These are phyloP conservation scores for Phortica magna DNA, from an alignment of 2,888 invertebrate genomes.

Conservation along the genomic window DNA sequence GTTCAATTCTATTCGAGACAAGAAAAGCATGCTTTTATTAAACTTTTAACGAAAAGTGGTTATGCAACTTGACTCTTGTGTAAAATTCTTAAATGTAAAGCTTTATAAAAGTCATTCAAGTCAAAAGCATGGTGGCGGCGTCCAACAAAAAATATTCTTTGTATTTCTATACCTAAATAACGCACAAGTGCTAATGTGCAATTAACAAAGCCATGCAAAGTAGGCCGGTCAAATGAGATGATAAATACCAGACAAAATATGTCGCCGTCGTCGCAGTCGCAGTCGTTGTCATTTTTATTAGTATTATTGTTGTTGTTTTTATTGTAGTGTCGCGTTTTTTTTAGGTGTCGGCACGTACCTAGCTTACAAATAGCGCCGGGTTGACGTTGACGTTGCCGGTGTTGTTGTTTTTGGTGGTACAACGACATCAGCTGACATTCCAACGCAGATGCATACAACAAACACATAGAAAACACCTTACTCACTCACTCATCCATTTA, in stretches of 20 bases:
- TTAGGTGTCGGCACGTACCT: background rate
- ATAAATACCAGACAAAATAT: conserved; percentile 6
- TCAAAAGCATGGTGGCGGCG: no score
- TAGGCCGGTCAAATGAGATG: conserved; percentile 2
- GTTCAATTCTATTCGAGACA: no score
- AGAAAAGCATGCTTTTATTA: no score
- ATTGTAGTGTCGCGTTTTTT: background rate
- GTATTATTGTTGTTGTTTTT: background rate
- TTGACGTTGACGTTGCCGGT: background rate
- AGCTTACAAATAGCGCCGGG: background rate
- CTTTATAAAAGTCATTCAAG: no score
- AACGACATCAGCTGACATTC: conserved; percentile 5
- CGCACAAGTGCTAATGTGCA: conserved; percentile 48
- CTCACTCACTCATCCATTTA: no score
- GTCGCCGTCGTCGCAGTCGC: no score
- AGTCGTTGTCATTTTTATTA: no score
- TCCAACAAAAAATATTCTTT: background rate
- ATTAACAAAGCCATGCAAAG: conserved; percentile 52
- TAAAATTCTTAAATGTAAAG: no score
- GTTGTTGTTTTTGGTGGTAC: background rate
- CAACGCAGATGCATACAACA: background rate
- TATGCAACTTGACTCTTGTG: no score
- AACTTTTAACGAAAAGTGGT: no score
- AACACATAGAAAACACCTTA: background rate
- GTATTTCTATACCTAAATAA: conserved; percentile 32